Conservation (phyloP, 2,797 vertebrate species). For the Anisognathus igniventris region DNA sequence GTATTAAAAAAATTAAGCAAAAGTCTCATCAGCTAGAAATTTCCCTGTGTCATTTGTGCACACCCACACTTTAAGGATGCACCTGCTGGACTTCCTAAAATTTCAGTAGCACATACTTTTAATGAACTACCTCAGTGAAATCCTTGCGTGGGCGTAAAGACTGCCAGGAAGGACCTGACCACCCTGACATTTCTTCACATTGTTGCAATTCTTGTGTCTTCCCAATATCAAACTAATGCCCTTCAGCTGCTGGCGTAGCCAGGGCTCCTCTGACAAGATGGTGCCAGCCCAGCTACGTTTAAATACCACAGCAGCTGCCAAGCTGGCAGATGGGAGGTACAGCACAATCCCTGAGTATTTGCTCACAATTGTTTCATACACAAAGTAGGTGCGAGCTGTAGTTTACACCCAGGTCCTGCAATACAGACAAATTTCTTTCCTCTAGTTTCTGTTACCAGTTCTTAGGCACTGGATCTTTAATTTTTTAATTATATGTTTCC, state of each 20-base stretch:
- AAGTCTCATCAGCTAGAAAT: not conserved
- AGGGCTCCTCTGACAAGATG: not conserved
- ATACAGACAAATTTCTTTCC: not conserved
- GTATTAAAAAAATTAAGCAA: not conserved
- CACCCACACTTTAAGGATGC: not conserved
- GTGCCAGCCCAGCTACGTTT: not conserved
- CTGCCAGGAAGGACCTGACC: not conserved
- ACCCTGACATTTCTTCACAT: not conserved
- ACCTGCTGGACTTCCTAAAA: not conserved
- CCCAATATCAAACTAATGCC: not conserved
- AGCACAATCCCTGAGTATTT: not conserved
- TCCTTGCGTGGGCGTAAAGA: accelerated
- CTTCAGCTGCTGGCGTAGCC: not conserved
- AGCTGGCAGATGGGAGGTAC: not conserved
- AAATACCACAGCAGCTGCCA: not conserved
- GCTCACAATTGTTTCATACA: not conserved
- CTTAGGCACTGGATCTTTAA: not conserved
- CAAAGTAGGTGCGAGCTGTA: not conserved
- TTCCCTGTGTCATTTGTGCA: not conserved
- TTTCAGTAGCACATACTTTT: not conserved
- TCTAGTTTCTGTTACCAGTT: not conserved
- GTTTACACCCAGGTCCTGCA: not conserved
- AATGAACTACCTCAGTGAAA: not conserved
- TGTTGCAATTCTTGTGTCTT: not conserved
- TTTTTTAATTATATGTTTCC: not conserved